Base-by-base conservation (phyloP, 2,888 invertebrate species). In the Meta bourneti region DNA sequence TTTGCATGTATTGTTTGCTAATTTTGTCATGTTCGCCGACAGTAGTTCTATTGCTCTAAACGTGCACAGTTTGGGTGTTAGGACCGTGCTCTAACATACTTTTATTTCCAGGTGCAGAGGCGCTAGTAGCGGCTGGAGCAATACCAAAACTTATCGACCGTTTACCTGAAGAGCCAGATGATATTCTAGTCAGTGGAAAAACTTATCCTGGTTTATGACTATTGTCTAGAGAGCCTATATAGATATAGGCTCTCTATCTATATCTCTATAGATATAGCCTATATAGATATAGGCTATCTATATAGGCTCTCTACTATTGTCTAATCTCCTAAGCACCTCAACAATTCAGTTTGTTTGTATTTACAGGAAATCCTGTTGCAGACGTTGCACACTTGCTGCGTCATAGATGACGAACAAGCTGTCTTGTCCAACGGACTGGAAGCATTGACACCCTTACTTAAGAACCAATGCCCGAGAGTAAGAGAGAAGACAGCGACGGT, bases 61-160 rank as follows among this genome's bases (percentile, higher is more conserved):
- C 34, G 34, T 4, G 34, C 1, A 34, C 34, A 34, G n/a, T n/a
- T n/a, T 4, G 34, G 34, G 1, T 34, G 34, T 34, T 34, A 34
- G 34, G 34, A 34, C 34, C 34, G 34, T 34, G 34, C 34, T 34
- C 34, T 34, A 34, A 34, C 34, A 34, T 4, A 34, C 34, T 6
- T 79, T 34, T 79, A 5, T n/a, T 85, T 85, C 8, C n/a, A 90
- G 90, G 74, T 7, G 86, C 86, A 4, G 86, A 90, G 52, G 72
- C 61, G 0, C n/a, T 90, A 8, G 80, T 90, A 51, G 52, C 51
- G n/a, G 72, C 84, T 13, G 86, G 71, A n/a, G 61, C 71, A 0
- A 75, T 90, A 48, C 74, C 85, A 34, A 75, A 51, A n/a, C 69
- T 90, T 1, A 19, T 90, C 8, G 49, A 79, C 5, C 72, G 81